phyloP scores from a whole-genome alignment of 2,113 vertebrate species.

The Pholis gunnellus region DNA sequence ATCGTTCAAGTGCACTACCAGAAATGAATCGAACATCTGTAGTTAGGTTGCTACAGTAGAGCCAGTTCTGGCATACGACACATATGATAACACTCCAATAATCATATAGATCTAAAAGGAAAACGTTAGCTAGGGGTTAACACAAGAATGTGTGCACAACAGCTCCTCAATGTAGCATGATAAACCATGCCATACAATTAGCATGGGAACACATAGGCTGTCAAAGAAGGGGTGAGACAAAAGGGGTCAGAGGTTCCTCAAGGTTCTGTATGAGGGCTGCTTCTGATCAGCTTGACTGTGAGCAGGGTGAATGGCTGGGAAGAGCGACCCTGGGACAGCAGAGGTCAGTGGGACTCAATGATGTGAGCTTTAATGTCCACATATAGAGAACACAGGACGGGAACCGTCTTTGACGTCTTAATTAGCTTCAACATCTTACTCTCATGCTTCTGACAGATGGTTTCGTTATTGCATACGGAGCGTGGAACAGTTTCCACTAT shows the following conservation, averaged over 20 bases:
- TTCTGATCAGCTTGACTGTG: conserved; percentile 82
- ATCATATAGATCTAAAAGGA: conserved; percentile 52
- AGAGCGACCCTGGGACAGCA: conserved; percentile 69
- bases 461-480: conserved; percentile 15
- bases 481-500: conserved; percentile 43
- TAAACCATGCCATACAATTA: conserved; percentile 80
- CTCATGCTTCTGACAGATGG: conserved; percentile 70
- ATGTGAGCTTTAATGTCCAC: conserved; percentile 86
- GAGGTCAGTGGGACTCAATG: conserved; percentile 84
- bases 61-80: neutral
- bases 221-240: conserved; percentile 76
- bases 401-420: conserved; percentile 83
- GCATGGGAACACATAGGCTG: conserved; percentile 80
- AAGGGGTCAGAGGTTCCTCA: conserved; percentile 79
- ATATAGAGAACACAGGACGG: conserved; percentile 76
- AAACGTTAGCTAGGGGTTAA: conserved; percentile 67
- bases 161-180: conserved; percentile 74
- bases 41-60: conserved; percentile 7
- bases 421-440: conserved; percentile 80
- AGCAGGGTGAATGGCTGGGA: conserved; percentile 77
- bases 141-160: conserved; percentile 74
- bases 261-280: conserved; percentile 74
- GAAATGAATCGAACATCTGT: neutral
- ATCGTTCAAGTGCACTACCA: conserved; percentile 12
- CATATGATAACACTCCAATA: conserved; percentile 26